Evolutionary conservation across 2,113 vertebrate genomes (phyloP).

Genomic region (Dicerorhinus sumatrensis): DNA sequence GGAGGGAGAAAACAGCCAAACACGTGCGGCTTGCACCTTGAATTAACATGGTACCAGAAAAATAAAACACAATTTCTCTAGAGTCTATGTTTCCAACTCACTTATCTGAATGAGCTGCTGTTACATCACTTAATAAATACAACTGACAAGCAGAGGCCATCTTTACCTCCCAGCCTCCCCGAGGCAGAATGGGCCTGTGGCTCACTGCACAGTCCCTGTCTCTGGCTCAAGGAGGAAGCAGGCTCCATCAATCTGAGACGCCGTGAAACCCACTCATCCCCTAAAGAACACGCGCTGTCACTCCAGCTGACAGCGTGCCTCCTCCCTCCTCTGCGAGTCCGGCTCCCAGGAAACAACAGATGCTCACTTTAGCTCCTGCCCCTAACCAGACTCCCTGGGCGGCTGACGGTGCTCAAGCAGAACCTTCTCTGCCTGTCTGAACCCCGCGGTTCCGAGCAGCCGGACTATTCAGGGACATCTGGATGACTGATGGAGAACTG

Average conservation of each 20-base stretch:
- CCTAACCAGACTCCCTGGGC: background rate
- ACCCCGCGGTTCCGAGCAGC: fast-evolving
- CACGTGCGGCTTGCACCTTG: fast-evolving
- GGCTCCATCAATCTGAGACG: background rate
- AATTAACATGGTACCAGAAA: background rate
- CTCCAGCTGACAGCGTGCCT: background rate
- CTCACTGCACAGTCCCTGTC: fast-evolving
- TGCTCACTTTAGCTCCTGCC: background rate
- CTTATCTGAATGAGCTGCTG: background rate
- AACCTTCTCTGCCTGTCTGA: background rate
- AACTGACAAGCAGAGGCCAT: fast-evolving
- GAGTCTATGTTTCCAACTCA: background rate
- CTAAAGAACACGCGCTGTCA: background rate
- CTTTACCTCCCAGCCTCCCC: background rate
- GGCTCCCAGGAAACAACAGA: background rate
- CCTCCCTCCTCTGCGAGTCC: background rate
- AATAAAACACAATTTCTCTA: background rate
- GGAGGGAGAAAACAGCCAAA: fast-evolving
- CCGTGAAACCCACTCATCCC: background rate
- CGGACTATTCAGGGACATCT: background rate
- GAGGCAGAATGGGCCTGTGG: fast-evolving
- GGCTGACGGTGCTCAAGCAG: background rate
- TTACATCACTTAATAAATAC: fast-evolving
- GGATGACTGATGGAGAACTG: background rate
- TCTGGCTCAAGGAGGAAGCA: background rate